Percentiles rank a stretch among this genome's conserved stretches.
These are phyloP conservation scores for Bufo gargarizans DNA, from an alignment of 2,113 vertebrate species.

Conservation along the genomic window DNA sequence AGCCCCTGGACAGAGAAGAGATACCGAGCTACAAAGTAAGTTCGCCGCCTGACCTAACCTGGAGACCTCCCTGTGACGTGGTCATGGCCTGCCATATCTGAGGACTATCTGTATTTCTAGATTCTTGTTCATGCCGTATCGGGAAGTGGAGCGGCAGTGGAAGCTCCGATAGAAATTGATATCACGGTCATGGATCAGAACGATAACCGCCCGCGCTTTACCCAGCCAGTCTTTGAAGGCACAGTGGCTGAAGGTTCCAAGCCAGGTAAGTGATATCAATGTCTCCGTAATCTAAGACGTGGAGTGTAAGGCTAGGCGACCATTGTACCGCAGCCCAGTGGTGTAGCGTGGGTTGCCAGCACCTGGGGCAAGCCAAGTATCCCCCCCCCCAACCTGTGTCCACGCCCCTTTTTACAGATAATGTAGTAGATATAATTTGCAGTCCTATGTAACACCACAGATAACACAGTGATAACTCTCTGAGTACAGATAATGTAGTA, in stretches of 20 bases:
- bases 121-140: conserved; percentile 69
- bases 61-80: neutral
- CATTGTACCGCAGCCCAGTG: too few relatives aligned
- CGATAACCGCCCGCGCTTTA: conserved; percentile 73
- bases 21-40: conserved; percentile 70
- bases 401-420: too few relatives aligned
- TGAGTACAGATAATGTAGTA: too few relatives aligned
- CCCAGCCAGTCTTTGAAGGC: conserved; percentile 68
- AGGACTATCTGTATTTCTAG: conserved; percentile 57
- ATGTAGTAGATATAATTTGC: too few relatives aligned
- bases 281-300: neutral
- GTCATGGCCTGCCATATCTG: neutral
- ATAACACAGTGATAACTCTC: too few relatives aligned
- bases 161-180: conserved; percentile 76
- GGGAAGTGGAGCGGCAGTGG: conserved; percentile 62
- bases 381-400: too few relatives aligned
- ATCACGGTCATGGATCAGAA: conserved; percentile 75
- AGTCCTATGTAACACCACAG: too few relatives aligned
- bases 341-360: too few relatives aligned
- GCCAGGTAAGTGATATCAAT: conserved; percentile 64
- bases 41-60: neutral
- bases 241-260: conserved; percentile 67
- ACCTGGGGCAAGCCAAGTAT: too few relatives aligned
- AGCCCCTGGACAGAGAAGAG: conserved; percentile 73
- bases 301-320: too few relatives aligned